Conservation (phyloP, 1,140 invertebrate species). For the Micrasema minimum region DNA sequence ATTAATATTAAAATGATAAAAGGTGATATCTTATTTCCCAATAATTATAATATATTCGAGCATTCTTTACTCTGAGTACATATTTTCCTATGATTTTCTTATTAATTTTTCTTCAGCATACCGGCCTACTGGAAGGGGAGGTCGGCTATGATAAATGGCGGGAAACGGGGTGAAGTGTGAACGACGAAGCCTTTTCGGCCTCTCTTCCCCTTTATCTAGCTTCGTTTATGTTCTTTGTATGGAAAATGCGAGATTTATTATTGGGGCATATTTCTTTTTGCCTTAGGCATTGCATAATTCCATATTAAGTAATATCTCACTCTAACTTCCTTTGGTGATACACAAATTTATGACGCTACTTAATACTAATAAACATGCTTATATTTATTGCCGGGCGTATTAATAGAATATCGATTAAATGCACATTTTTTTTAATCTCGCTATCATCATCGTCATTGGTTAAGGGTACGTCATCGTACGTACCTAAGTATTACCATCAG, state of each 20-base stretch:
- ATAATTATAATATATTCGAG: too few relatives aligned
- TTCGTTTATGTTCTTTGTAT: constrained; percentile 53
- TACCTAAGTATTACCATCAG: too few relatives aligned
- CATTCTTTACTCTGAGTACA: background rate
- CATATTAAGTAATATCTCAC: constrained; percentile 53
- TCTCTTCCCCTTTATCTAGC: constrained; percentile 34
- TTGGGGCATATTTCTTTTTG: constrained; percentile 50
- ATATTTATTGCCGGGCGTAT: too few relatives aligned
- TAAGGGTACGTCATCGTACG: too few relatives aligned
- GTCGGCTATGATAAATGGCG: constrained; percentile 49
- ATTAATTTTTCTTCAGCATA: constrained; percentile 15
- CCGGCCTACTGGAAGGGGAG: background rate
- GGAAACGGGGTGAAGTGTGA: constrained; percentile 51
- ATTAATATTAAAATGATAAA: too few relatives aligned
- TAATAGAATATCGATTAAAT: too few relatives aligned
- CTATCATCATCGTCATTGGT: too few relatives aligned
- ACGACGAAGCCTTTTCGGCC: constrained; percentile 41
- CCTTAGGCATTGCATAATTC: constrained; percentile 53
- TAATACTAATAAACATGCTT: too few relatives aligned
- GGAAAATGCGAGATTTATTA: constrained; percentile 53
- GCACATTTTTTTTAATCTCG: too few relatives aligned
- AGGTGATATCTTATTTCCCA: too few relatives aligned
- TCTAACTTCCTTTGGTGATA: constrained; percentile 45
- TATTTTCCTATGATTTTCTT: constrained; percentile 20
- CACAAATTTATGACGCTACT: constrained; percentile 50